Percentiles rank a stretch among this genome's conserved stretches.
phyloP scores from a whole-genome alignment of 2,888 invertebrate genomes.

The Sylvicola cinctus region DNA sequence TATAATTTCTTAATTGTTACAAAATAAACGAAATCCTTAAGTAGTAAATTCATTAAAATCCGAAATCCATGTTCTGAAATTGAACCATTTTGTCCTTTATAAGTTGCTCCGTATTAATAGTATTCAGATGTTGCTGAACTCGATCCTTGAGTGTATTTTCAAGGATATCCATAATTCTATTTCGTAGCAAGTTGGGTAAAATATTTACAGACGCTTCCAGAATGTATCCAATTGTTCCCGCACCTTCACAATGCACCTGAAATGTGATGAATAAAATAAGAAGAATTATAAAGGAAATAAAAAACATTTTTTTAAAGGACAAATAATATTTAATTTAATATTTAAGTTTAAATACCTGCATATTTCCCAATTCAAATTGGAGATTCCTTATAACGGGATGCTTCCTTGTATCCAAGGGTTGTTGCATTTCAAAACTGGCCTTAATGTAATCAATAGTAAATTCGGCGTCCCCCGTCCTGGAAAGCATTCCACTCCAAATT shows the following conservation, averaged over 20 bases:
- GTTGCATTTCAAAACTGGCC: constrained; percentile 44
- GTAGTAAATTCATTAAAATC: no score
- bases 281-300: no score
- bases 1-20: no score
- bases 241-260: constrained; percentile 44
- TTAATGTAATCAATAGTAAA: constrained; percentile 64
- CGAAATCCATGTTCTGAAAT: no score
- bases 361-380: constrained; percentile 63
- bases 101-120: constrained; percentile 49
- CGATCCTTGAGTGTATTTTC: constrained; percentile 56
- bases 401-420: constrained; percentile 56
- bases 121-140: constrained; percentile 44
- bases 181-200: constrained; percentile 63
- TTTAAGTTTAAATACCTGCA: constrained; percentile 46
- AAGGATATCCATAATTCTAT: constrained; percentile 70
- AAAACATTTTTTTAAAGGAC: no score
- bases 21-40: no score
- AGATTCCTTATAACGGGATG: constrained; percentile 49
- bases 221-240: constrained; percentile 68
- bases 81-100: constrained; percentile 49
- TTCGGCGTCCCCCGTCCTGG: constrained; percentile 47
- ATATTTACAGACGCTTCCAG: constrained; percentile 64
- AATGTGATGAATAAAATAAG: background rate
- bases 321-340: no score
- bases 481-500: constrained; percentile 41